These are phyloP conservation scores for Mionectes olivaceus DNA, from an alignment of 2,797 vertebrate species.

Conservation along the genomic window DNA sequence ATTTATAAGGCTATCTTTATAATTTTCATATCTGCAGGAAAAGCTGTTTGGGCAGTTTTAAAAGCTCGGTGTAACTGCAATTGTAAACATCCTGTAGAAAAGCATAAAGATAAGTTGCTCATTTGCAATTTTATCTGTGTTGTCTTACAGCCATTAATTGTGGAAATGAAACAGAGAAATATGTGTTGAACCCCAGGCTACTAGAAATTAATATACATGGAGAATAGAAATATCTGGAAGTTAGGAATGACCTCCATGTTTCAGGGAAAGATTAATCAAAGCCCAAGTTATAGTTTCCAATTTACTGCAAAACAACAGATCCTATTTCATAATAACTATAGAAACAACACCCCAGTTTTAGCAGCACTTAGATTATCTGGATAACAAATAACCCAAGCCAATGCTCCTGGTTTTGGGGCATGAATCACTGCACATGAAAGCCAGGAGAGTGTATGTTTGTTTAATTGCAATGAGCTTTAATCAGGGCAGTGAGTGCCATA, in stretches of 20 bases:
- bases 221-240: constrained; percentile 44
- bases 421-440: not conserved
- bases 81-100: constrained; percentile 47
- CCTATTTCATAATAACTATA: constrained; percentile 12
- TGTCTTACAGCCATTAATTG: constrained; percentile 64
- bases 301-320: constrained; percentile 25
- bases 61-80: constrained; percentile 37
- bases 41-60: constrained; percentile 46
- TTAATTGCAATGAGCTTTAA: not conserved
- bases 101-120: constrained; percentile 42
- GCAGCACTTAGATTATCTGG: not conserved
- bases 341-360: not conserved
- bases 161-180: constrained; percentile 41
- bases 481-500: not conserved
- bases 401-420: accelerated
- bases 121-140: constrained; percentile 53
- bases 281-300: constrained; percentile 15
- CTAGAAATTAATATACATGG: constrained; percentile 19
- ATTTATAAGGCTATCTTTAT: constrained; percentile 46
- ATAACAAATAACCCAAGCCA: not conserved
- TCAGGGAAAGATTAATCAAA: constrained; percentile 26
- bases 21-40: constrained; percentile 34
- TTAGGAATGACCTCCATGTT: constrained; percentile 27
- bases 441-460: not conserved
- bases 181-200: constrained; percentile 26